Evolutionary conservation across 2,113 vertebrate genomes (phyloP), one percentile per base, ranked within the genome.

Genomic region (Perca flavescens): DNA sequence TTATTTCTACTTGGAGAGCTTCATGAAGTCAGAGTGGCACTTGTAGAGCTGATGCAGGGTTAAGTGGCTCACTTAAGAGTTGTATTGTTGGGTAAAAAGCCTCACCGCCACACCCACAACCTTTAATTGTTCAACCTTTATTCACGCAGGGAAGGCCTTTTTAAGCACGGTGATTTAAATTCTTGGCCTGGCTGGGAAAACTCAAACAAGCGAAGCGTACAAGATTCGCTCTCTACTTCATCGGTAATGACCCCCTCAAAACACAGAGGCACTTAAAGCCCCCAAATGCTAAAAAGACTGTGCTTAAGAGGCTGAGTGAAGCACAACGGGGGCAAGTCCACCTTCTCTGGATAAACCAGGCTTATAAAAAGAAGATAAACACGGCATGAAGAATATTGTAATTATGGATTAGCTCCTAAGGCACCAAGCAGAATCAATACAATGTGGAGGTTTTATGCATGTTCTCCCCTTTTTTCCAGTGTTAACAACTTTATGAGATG

Each of bases 201-300:
- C 65, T 70, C 2, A 9, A 79, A 74, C 46, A 75, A 88, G 79
- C 19, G 74, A 76, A 71, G 62, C 36, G 47, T 67, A 46, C 6
- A 4, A 49, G 43, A 89, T 73, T 74, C 63, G 6, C 83, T 85
- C 78, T 81, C 63, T 80, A 79, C 83, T 79, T 56, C 9, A 31
- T 52, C 49, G 19, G 83, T 91, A 88, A 88, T 82, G 83, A 88
- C 87, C 85, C 87, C 85, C 87, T 87, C 77, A 79, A 77, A 79
- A 80, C 87, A 84, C 87, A 74, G 83, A 86, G 70, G 85, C 80
- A 86, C 89, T 83, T 79, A 74, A 25, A 81, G 74, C 52, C 57
- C 69, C 69, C 34, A 5, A 77, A 62, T 21, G 63, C 80, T 61
- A n/a, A 77, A 46, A 57, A 83, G 73, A 36, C 53, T 6, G 71